Conservation (phyloP, 2,888 invertebrate species). For the Sericinus montela region DNA sequence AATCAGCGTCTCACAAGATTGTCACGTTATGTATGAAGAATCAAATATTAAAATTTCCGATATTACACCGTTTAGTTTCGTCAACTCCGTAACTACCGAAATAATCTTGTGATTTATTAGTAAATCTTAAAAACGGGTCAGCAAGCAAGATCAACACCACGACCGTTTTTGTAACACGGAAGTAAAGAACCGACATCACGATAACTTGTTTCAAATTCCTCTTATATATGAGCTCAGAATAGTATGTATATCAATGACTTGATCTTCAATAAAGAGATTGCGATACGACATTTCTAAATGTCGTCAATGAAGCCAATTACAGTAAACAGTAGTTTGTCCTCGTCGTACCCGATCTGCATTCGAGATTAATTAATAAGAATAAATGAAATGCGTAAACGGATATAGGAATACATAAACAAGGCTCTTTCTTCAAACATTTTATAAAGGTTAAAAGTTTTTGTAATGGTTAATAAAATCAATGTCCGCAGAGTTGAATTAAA, state of each 20-base stretch:
- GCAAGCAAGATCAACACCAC: conserved; percentile 13
- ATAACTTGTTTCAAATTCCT: conserved; percentile 11
- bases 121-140: conserved; percentile 2
- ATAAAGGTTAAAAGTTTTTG: conserved; percentile 31
- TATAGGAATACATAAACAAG: conserved; percentile 31
- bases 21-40: too few relatives aligned
- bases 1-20: too few relatives aligned
- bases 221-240: neutral
- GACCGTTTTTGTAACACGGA: conserved; percentile 7
- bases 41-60: too few relatives aligned
- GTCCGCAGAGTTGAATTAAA: conserved; percentile 18
- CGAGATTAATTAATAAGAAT: conserved; percentile 6
- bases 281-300: conserved; percentile 10
- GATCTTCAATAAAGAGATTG: conserved; percentile 7
- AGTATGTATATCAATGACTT: conserved; percentile 4
- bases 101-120: conserved; percentile 9
- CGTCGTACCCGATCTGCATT: conserved; percentile 13
- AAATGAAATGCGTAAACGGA: conserved; percentile 36
- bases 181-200: conserved; percentile 8
- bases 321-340: conserved; percentile 19
- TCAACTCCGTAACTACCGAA: too few relatives aligned
- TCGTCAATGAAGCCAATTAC: conserved; percentile 6
- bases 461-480: conserved; percentile 24
- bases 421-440: conserved; percentile 25
- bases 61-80: too few relatives aligned